A percentile compares a stretch with the other conserved stretches of the same genome.
Conservation (phyloP, 2,113 vertebrate genomes). For the Poeciliopsis occidentalis region DNA sequence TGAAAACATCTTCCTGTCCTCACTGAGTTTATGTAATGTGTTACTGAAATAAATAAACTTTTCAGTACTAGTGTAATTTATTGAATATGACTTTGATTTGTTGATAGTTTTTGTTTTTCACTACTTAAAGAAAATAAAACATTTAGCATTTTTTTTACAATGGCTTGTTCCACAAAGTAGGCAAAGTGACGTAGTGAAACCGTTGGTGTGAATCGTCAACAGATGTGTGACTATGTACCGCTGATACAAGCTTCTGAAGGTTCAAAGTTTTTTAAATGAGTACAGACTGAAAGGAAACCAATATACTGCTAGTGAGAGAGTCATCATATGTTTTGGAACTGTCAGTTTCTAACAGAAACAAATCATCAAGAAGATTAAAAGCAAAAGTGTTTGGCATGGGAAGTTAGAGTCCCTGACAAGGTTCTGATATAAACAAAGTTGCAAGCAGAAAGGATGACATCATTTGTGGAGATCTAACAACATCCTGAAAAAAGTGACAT, state of each 20-base stretch:
- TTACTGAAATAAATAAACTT: too few species aligned
- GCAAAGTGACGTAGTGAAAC: not conserved
- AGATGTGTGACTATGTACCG: not conserved
- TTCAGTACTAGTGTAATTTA: too few species aligned
- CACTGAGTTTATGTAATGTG: too few species aligned
- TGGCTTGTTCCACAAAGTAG: not conserved
- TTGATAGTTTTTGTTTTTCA: not conserved
- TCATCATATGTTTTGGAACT: not conserved
- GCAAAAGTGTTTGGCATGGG: not conserved
- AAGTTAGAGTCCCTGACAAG: conserved; percentile 13
- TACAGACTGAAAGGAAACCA: too few species aligned
- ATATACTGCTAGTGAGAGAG: too few species aligned
- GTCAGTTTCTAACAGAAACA: not conserved
- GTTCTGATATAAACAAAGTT: conserved; percentile 2
- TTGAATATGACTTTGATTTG: too few species aligned
- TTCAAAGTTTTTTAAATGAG: too few species aligned
- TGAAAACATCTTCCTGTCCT: too few species aligned
- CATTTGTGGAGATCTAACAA: conserved; percentile 47
- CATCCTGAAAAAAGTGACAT: conserved; percentile 17
- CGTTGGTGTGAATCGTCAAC: too few species aligned
- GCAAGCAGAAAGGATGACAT: conserved; percentile 32
- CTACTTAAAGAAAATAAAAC: not conserved
- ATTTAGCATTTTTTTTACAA: not conserved
- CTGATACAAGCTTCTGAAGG: too few species aligned
- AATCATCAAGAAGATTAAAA: not conserved